These are phyloP conservation scores for Linyphia triangularis DNA, from an alignment of 2,888 invertebrate genomes.

Conservation along the genomic window DNA sequence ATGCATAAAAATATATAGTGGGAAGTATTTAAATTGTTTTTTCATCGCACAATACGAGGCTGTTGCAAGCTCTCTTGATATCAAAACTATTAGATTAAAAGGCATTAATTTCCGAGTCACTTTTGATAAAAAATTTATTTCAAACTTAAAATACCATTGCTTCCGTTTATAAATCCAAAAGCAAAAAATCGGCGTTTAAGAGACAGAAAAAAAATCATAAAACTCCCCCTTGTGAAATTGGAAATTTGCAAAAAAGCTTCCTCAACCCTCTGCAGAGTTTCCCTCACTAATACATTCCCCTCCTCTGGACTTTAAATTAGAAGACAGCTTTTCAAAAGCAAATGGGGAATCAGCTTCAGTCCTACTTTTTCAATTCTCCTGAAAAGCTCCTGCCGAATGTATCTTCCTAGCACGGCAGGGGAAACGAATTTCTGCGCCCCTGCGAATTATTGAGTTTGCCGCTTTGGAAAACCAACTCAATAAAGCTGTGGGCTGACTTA, in stretches of 20 bases:
- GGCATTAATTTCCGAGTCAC: too few species aligned
- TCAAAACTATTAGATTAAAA: too few species aligned
- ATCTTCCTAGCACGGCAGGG: neutral
- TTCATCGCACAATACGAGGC: too few species aligned
- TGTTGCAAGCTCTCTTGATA: too few species aligned
- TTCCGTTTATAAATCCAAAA: too few species aligned
- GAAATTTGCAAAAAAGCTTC: neutral
- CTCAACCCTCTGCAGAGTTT: neutral
- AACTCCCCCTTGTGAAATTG: neutral
- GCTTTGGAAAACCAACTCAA: conserved; percentile 15
- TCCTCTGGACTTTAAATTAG: conserved; percentile 45
- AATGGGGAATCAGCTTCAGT: conserved; percentile 36
- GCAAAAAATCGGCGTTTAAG: too few species aligned
- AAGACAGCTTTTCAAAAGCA: conserved; percentile 65
- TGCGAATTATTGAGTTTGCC: conserved; percentile 50
- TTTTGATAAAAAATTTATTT: too few species aligned
- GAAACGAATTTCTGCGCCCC: conserved; percentile 27
- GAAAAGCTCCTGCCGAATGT: conserved; percentile 31
- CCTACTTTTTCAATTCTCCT: conserved; percentile 41
- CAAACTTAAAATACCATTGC: too few species aligned
- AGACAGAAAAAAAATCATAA: neutral
- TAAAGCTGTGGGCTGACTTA: conserved; percentile 6
- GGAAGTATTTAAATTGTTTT: too few species aligned
- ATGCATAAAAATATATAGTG: too few species aligned
- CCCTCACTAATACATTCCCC: conserved; percentile 48